Percentiles rank a stretch among this genome's conserved stretches.
These are phyloP conservation scores for Ammodytes marinus DNA, from an alignment of 2,113 vertebrate species.

Conservation along the genomic window DNA sequence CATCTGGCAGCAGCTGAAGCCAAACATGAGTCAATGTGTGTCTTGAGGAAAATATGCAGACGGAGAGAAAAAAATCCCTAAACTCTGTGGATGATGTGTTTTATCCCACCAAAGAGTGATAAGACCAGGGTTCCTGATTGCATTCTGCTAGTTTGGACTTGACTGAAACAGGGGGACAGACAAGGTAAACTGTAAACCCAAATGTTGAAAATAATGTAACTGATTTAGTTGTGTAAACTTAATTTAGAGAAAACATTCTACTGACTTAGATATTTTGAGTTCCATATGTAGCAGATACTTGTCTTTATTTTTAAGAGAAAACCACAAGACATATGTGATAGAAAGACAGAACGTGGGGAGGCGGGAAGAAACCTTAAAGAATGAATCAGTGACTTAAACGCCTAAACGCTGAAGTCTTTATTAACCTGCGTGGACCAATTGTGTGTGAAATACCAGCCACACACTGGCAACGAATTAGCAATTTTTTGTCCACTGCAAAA, in stretches of 20 bases:
- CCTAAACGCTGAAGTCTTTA: conserved; percentile 38
- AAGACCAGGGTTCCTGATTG: conserved; percentile 32
- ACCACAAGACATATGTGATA: conserved; percentile 41
- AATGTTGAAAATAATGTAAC: too few species aligned
- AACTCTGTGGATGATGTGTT: conserved; percentile 51
- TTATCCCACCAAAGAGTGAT: conserved; percentile 44
- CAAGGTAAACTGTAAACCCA: not conserved
- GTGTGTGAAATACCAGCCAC: conserved; percentile 41
- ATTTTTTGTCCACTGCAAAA: conserved; percentile 53
- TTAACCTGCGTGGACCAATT: conserved; percentile 47
- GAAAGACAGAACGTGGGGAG: conserved; percentile 11
- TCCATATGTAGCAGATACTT: conserved; percentile 4
- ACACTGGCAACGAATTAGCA: conserved; percentile 47
- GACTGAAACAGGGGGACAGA: conserved; percentile 3
- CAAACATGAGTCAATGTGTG: conserved; percentile 48
- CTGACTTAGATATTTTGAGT: too few species aligned
- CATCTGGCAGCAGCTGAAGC: conserved; percentile 23
- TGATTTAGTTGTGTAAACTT: too few species aligned
- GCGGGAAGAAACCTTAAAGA: conserved; percentile 36
- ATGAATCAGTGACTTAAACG: conserved; percentile 45
- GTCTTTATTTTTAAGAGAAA: conserved; percentile 34
- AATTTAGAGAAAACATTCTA: too few species aligned
- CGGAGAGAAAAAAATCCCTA: conserved; percentile 33
- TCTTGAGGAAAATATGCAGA: conserved; percentile 44
- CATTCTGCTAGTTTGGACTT: conserved; percentile 43